phyloP scores from a whole-genome alignment of 2,888 invertebrate genomes.

The Nomada flava region DNA sequence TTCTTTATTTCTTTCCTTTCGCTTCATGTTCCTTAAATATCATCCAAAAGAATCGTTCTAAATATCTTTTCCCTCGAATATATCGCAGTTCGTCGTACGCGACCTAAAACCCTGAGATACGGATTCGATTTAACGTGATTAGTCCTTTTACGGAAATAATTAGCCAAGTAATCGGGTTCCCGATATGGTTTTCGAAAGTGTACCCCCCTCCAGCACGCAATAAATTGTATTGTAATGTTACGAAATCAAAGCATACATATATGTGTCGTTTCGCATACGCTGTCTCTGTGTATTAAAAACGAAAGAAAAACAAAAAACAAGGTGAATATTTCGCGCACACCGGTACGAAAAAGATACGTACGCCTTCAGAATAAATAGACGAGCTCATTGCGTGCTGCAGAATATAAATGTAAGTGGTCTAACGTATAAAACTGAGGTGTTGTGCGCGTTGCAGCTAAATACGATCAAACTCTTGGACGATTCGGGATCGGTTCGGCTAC shows the following conservation, averaged over 20 bases:
- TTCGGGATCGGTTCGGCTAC: slow-evolving; percentile 20
- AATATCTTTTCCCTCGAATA: slow-evolving; percentile 3
- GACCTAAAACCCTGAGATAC: slow-evolving; percentile 53
- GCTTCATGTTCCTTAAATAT: neutral
- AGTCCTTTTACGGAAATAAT: slow-evolving; percentile 23
- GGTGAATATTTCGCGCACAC: neutral
- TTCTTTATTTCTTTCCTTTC: neutral
- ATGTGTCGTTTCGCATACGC: neutral
- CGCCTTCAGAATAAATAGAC: neutral
- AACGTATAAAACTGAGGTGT: slow-evolving; percentile 59
- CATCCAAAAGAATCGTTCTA: slow-evolving; percentile 22
- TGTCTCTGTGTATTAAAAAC: neutral
- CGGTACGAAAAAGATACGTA: neutral
- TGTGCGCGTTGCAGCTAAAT: slow-evolving; percentile 68
- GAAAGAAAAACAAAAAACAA: neutral
- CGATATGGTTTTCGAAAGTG: slow-evolving; percentile 14
- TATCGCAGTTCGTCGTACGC: slow-evolving; percentile 24
- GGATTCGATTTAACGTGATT: slow-evolving; percentile 13
- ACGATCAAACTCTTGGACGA: slow-evolving; percentile 17
- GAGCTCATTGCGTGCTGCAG: slow-evolving; percentile 40
- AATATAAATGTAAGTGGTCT: slow-evolving; percentile 46
- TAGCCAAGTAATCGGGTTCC: slow-evolving; percentile 8
- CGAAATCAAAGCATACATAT: neutral
- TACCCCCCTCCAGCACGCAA: slow-evolving; percentile 43
- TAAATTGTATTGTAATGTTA: slow-evolving; percentile 10